Evolutionary conservation across 2,797 vertebrate genomes (phyloP).

Genomic region (Helostoma temminkii): DNA sequence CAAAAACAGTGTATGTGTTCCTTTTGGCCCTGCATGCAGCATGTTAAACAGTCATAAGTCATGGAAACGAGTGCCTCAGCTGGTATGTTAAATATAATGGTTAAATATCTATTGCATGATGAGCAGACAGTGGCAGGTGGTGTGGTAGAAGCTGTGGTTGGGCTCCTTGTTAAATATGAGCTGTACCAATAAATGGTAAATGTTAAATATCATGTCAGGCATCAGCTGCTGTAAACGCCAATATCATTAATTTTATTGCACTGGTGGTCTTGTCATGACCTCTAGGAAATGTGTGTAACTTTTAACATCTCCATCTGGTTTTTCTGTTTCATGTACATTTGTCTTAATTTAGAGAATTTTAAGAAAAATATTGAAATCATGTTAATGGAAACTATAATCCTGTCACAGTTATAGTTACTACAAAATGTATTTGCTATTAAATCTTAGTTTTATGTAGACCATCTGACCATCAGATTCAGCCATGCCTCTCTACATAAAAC

Average conservation of each 20-base stretch:
- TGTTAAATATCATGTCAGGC: slow-evolving; percentile 5
- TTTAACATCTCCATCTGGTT: background rate
- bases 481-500: too few relatives aligned
- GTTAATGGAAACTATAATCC: too few relatives aligned
- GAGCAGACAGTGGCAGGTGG: slow-evolving; percentile 38
- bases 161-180: slow-evolving; percentile 5
- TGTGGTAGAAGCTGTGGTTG: slow-evolving; percentile 13
- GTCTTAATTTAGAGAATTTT: too few relatives aligned
- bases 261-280: background rate
- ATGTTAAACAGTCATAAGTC: slow-evolving; percentile 4
- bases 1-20: background rate
- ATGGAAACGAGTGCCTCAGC: slow-evolving; percentile 13
- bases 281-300: background rate
- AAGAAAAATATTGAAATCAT: too few relatives aligned
- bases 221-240: slow-evolving; percentile 1
- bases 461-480: too few relatives aligned
- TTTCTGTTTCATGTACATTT: background rate
- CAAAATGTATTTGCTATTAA: too few relatives aligned
- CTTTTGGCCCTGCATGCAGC: slow-evolving; percentile 3
- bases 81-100: slow-evolving; percentile 22
- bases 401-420: too few relatives aligned
- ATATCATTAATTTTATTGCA: background rate
- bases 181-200: background rate
- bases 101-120: slow-evolving; percentile 11
- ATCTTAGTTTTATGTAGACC: too few relatives aligned